Conservation (phyloP, 2,888 invertebrate genomes). For the Panorpa germanica region DNA sequence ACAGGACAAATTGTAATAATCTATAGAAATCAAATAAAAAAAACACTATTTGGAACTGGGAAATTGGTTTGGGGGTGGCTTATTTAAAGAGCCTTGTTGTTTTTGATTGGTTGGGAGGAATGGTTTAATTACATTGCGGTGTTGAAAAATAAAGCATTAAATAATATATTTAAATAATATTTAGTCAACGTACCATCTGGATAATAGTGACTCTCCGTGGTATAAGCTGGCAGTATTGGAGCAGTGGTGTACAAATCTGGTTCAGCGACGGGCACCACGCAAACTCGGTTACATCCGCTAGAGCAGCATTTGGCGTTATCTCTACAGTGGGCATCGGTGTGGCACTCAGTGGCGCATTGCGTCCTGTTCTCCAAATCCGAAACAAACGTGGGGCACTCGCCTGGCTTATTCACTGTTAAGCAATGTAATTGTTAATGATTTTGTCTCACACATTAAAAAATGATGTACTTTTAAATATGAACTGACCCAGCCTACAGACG, state of each 20-base stretch:
- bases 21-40: too few species aligned
- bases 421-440: too few species aligned
- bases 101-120: too few species aligned
- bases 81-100: too few species aligned
- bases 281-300: constrained; percentile 57
- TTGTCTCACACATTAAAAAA: too few species aligned
- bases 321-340: constrained; percentile 64
- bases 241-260: too few species aligned
- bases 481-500: constrained; percentile 43
- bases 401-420: constrained; percentile 42
- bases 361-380: constrained; percentile 24
- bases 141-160: constrained; percentile 10
- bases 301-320: constrained; percentile 65
- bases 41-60: too few species aligned
- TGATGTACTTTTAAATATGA: constrained; percentile 3
- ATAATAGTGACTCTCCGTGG: constrained; percentile 17
- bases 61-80: too few species aligned
- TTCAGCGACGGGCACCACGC: constrained; percentile 33
- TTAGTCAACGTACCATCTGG: too few species aligned
- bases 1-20: too few species aligned
- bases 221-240: constrained; percentile 23
- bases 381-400: constrained; percentile 37
- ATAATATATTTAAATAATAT: not conserved
- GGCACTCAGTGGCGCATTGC: constrained; percentile 51
- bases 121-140: too few species aligned